Conservation (phyloP, 2,113 vertebrate genomes). For the Psophia crepitans region DNA sequence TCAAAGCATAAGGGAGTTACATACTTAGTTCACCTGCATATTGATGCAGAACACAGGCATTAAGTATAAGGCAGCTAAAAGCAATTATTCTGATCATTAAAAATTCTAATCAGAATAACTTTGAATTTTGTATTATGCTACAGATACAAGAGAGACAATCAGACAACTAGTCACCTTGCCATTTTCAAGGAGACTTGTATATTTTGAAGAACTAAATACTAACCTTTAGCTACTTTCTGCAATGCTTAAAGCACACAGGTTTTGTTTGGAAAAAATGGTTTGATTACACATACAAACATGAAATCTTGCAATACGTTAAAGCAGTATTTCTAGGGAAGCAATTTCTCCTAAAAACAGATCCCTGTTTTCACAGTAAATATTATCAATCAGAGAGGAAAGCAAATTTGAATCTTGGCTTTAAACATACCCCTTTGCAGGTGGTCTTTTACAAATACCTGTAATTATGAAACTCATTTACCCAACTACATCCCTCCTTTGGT, state of each 20-base stretch:
- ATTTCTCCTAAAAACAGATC: neutral
- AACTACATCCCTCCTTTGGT: neutral
- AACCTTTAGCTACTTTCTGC: neutral
- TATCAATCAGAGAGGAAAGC: neutral
- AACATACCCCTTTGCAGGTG: neutral
- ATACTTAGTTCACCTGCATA: conserved; percentile 34
- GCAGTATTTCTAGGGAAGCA: neutral
- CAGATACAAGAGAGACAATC: neutral
- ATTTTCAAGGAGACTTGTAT: conserved; percentile 36
- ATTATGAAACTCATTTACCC: neutral
- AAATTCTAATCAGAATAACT: conserved; percentile 43
- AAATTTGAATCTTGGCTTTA: neutral
- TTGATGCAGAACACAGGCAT: neutral
- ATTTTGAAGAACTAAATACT: neutral
- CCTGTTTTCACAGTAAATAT: neutral
- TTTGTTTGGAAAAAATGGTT: neutral
- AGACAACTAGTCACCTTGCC: conserved; percentile 41
- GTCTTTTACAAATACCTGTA: neutral
- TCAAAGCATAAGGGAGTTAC: neutral
- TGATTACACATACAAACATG: neutral
- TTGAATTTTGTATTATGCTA: conserved; percentile 30
- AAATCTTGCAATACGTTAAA: neutral
- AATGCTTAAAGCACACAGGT: neutral
- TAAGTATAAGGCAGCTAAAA: conserved; percentile 15
- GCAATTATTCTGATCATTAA: conserved; percentile 58